phyloP scores from a whole-genome alignment of 1,140 invertebrate species.

The Tetragonula clypearis region DNA sequence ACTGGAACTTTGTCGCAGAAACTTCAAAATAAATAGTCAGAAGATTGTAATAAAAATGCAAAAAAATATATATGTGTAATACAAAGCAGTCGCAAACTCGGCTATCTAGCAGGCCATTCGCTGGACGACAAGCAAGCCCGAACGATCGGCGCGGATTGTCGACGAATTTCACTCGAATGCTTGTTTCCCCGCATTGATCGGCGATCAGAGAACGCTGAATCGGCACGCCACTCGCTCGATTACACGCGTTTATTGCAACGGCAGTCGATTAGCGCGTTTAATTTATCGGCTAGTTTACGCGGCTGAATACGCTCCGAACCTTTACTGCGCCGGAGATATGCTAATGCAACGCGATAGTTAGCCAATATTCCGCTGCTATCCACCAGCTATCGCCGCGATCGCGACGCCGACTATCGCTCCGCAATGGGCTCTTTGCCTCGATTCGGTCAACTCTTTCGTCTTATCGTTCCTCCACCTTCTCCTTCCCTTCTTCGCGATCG shows the following conservation, averaged over 20 bases:
- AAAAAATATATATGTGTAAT: too few species aligned
- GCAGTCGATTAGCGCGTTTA: conserved; percentile 62
- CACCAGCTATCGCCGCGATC: conserved; percentile 28
- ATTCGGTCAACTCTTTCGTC: background rate
- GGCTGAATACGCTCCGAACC: conserved; percentile 42
- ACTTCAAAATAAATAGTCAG: too few species aligned
- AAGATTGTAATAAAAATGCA: too few species aligned
- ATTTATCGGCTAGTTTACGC: conserved; percentile 61
- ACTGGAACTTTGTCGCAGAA: too few species aligned
- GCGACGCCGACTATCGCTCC: conserved; percentile 12
- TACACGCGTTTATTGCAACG: conserved; percentile 62
- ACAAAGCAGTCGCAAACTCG: background rate
- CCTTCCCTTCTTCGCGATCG: background rate
- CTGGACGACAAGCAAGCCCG: too few species aligned
- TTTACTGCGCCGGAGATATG: conserved; percentile 60
- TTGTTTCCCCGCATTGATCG: background rate
- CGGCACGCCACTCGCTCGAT: conserved; percentile 47
- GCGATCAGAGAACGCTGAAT: conserved; percentile 27
- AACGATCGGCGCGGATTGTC: background rate
- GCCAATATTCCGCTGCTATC: conserved; percentile 16
- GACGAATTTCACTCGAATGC: conserved; percentile 14
- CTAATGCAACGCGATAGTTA: conserved; percentile 62
- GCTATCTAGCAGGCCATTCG: background rate
- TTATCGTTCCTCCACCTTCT: background rate
- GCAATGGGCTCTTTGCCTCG: background rate